Conservation (phyloP, 1,140 invertebrate species). For the Parapsyche elsis region DNA sequence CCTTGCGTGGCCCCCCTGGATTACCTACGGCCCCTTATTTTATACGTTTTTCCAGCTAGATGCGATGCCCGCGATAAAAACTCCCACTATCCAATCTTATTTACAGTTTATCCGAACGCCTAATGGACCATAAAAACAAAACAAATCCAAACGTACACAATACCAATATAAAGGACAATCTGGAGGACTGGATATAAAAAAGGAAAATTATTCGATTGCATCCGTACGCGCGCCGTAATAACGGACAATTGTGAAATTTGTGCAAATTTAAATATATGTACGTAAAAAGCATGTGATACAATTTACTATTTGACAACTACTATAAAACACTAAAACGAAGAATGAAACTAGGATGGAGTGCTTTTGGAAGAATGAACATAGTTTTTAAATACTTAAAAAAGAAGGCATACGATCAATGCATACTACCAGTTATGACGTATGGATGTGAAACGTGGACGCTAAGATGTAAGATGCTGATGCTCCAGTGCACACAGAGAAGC, state of each 20-base stretch:
- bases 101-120: slow-evolving; percentile 35
- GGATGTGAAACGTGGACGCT: no score
- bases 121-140: slow-evolving; percentile 35
- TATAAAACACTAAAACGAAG: no score
- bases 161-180: neutral
- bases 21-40: slow-evolving; percentile 45
- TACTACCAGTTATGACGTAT: no score
- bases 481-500: no score
- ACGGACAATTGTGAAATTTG: neutral
- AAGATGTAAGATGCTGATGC: no score
- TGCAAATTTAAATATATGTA: neutral
- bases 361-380: no score
- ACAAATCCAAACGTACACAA: neutral
- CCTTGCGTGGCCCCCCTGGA: slow-evolving; percentile 41
- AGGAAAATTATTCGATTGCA: neutral
- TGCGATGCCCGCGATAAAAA: slow-evolving; percentile 34
- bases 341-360: no score
- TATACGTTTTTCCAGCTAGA: slow-evolving; percentile 30
- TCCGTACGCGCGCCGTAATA: neutral
- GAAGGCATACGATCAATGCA: no score
- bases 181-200: neutral
- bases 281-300: no score
- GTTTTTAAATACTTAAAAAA: no score
- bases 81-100: slow-evolving; percentile 39
- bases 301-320: no score